Evolutionary conservation across 2,113 vertebrate genomes (phyloP).

Genomic region (Pyxicephalus adspersus): DNA sequence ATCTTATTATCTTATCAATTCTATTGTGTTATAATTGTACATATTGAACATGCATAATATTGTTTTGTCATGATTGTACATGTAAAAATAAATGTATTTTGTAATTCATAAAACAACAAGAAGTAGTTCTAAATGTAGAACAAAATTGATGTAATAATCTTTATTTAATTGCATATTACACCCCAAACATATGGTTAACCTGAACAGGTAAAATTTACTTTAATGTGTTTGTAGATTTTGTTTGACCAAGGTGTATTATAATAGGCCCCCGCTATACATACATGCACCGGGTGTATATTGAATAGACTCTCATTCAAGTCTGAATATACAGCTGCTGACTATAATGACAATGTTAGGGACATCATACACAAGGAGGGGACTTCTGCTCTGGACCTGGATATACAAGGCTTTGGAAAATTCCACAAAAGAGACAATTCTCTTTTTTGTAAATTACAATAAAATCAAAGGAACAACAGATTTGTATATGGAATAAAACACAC

Average conservation of each 20-base stretch:
- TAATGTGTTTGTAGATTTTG: slow-evolving; percentile 27
- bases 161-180: no score
- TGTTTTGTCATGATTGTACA: no score
- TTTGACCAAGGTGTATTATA: slow-evolving; percentile 30
- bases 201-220: neutral
- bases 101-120: no score
- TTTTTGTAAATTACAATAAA: neutral
- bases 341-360: neutral
- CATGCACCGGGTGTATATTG: neutral
- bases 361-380: neutral
- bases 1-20: no score
- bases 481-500: neutral
- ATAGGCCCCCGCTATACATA: neutral
- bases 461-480: neutral
- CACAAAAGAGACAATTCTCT: slow-evolving; percentile 18
- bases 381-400: slow-evolving; percentile 1
- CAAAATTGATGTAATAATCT: no score
- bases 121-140: no score
- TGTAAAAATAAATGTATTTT: no score
- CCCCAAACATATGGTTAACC: neutral
- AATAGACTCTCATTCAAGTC: slow-evolving; percentile 2
- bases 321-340: slow-evolving; percentile 34
- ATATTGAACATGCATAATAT: no score
- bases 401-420: neutral
- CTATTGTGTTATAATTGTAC: no score